Percentiles rank a stretch among this genome's conserved stretches.
These are phyloP conservation scores for Paedocypris sp. DNA, from an alignment of 2,113 vertebrate genomes.

Conservation along the genomic window DNA sequence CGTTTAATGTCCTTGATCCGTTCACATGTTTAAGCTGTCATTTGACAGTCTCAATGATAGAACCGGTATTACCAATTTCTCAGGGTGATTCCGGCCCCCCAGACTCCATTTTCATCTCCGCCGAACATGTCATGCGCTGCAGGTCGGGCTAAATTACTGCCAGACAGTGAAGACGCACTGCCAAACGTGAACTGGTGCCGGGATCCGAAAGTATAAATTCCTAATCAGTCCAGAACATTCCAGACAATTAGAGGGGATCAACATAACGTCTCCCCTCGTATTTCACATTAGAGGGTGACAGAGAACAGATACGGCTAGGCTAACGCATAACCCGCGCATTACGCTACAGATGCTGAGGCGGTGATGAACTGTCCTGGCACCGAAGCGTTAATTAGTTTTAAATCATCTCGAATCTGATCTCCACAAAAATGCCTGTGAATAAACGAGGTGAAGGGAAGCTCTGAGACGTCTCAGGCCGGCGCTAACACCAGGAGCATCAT, in stretches of 20 bases:
- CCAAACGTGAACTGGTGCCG: neutral
- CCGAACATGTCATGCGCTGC: conserved; percentile 18
- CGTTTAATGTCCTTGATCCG: neutral
- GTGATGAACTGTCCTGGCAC: conserved; percentile 17
- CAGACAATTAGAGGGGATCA: conserved; percentile 29
- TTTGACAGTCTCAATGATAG: conserved; percentile 12
- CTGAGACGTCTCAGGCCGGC: neutral
- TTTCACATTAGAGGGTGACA: conserved; percentile 14
- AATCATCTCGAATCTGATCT: neutral
- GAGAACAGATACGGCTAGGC: conserved; percentile 17
- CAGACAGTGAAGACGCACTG: neutral
- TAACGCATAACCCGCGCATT: conserved; percentile 25
- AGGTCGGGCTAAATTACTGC: conserved; percentile 18
- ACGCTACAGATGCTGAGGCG: conserved; percentile 17
- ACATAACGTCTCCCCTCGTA: neutral
- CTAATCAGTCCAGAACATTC: conserved; percentile 24
- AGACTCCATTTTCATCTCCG: conserved; percentile 23
- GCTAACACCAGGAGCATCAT: neutral
- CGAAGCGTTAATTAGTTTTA: neutral
- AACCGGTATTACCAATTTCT: conserved; percentile 23
- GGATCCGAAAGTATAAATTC: conserved; percentile 27
- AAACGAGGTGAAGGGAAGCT: too few relatives aligned
- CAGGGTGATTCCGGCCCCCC: conserved; percentile 16
- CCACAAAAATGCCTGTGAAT: neutral
- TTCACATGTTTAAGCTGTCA: conserved; percentile 10